phyloP scores from a whole-genome alignment of 2,797 vertebrate genomes.

The Eulemur coronatus region DNA sequence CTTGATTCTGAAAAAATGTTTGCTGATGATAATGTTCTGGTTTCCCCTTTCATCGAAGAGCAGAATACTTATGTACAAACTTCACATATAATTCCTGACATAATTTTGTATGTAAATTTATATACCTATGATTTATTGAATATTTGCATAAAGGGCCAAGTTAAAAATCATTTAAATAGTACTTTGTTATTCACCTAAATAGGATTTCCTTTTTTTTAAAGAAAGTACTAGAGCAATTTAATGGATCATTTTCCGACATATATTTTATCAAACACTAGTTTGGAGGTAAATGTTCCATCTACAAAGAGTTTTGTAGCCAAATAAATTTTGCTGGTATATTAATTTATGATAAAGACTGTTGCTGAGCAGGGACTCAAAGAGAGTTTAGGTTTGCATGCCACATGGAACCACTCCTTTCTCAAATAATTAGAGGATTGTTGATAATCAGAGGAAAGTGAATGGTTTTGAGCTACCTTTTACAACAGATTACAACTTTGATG shows the following conservation, averaged over 20 bases:
- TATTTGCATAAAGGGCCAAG: not conserved
- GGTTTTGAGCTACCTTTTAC: not conserved
- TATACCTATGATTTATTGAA: not conserved
- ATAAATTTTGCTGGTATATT: not conserved
- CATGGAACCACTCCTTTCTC: not conserved
- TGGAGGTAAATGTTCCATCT: not conserved
- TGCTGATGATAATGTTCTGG: not conserved
- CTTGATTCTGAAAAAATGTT: not conserved
- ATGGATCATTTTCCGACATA: not conserved
- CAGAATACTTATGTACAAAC: not conserved
- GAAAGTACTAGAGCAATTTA: not conserved
- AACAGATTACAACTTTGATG: not conserved
- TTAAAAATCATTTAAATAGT: not conserved
- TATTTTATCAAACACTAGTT: not conserved
- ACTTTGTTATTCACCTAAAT: not conserved
- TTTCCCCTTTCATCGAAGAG: not conserved
- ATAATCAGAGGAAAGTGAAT: not conserved
- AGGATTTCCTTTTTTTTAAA: not conserved
- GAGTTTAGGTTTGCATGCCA: not conserved
- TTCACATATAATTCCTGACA: not conserved
- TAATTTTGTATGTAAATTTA: not conserved
- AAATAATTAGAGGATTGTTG: not conserved
- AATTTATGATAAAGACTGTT: not conserved
- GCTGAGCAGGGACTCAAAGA: not conserved
- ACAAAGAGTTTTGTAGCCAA: not conserved